These are phyloP conservation scores for Nowickia ferox DNA, from an alignment of 2,888 invertebrate species.

Conservation along the genomic window DNA sequence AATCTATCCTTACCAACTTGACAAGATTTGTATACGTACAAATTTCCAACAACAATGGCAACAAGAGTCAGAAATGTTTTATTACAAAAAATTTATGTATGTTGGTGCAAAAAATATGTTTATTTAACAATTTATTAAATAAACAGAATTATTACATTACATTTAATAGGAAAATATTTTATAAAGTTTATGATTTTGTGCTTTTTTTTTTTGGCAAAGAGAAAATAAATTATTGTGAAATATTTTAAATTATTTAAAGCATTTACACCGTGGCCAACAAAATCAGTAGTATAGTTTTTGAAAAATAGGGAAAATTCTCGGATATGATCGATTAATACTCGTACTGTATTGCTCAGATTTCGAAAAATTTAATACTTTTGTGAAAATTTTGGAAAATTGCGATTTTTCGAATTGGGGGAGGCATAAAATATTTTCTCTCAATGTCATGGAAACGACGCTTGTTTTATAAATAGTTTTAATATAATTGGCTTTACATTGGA, in stretches of 20 bases:
- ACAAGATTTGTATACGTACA: not conserved
- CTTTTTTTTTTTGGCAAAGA: not conserved
- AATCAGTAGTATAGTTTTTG: not conserved
- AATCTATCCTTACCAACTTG: conserved; percentile 22
- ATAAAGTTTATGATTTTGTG: not conserved
- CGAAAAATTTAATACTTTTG: no score
- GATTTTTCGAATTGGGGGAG: no score
- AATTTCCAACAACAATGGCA: not conserved
- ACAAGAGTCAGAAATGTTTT: not conserved
- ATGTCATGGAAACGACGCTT: no score
- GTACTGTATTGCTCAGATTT: no score
- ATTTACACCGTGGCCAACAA: not conserved
- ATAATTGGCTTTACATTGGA: not conserved
- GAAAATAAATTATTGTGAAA: conserved; percentile 1
- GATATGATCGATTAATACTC: no score
- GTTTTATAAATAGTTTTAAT: not conserved
- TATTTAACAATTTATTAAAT: conserved; percentile 41
- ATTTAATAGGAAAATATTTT: conserved; percentile 41
- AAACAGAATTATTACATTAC: conserved; percentile 28
- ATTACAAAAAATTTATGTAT: not conserved
- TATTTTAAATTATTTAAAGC: not conserved
- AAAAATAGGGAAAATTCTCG: not conserved
- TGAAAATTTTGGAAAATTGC: no score
- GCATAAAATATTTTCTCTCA: no score
- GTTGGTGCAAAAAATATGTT: not conserved